These are phyloP conservation scores for Myotis yumanensis DNA, from an alignment of 2,113 vertebrate species.

Conservation along the genomic window DNA sequence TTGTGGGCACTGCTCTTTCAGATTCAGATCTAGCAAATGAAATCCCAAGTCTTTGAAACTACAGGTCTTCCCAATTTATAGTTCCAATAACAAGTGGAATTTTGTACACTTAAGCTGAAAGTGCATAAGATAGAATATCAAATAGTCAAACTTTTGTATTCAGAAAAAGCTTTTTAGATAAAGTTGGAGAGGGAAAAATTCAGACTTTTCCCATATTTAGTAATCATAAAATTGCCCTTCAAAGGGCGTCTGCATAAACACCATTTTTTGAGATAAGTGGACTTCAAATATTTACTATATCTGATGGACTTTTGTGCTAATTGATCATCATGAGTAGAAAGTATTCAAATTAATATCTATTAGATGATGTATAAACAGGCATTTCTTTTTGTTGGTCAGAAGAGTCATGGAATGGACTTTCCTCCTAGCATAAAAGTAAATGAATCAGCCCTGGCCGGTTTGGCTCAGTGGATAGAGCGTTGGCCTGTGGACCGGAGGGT, in stretches of 20 bases:
- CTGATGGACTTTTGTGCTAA: background rate
- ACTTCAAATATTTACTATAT: constrained; percentile 8
- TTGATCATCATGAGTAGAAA: constrained; percentile 25
- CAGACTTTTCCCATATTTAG: background rate
- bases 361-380: background rate
- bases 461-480: too few relatives aligned
- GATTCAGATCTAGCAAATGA: constrained; percentile 26
- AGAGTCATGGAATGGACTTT: background rate
- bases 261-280: background rate
- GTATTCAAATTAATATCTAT: background rate
- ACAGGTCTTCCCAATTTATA: constrained; percentile 19
- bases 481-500: too few relatives aligned
- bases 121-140: background rate
- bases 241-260: background rate
- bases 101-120: background rate
- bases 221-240: constrained; percentile 12
- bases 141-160: constrained; percentile 7
- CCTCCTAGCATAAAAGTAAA: constrained; percentile 14
- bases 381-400: constrained; percentile 11
- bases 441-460: too few relatives aligned
- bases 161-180: background rate
- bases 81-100: background rate
- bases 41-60: constrained; percentile 10
- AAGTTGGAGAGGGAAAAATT: background rate
- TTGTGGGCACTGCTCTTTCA: constrained; percentile 25